A percentile compares a stretch with the other conserved stretches of the same genome.
Conservation (phyloP, 1,140 invertebrate genomes). For the Lucilia cuprina region DNA sequence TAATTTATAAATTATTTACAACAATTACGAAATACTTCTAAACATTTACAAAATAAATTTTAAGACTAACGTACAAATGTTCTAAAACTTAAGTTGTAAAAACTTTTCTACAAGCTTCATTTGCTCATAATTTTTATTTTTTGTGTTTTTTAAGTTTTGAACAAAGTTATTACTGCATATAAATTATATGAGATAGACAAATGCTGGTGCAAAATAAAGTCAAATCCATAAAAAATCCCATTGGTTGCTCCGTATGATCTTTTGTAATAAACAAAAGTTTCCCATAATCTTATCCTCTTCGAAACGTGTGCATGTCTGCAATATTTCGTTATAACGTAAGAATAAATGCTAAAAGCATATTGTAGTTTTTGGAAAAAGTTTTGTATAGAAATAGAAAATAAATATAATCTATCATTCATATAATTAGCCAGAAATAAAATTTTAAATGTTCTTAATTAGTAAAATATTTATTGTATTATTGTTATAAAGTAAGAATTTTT, state of each 20-base stretch:
- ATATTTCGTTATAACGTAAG: too few species aligned
- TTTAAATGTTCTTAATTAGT: too few species aligned
- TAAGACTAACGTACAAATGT: neutral
- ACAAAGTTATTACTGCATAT: constrained; percentile 5
- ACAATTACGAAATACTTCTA: neutral
- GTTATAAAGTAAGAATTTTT: too few species aligned
- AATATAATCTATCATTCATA: too few species aligned
- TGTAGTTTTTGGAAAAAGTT: too few species aligned
- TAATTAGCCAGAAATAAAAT: too few species aligned
- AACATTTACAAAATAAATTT: neutral
- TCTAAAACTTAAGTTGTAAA: neutral
- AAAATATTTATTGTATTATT: too few species aligned
- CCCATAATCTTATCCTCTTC: neutral
- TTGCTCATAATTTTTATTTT: constrained; percentile 10
- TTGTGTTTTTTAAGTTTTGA: neutral
- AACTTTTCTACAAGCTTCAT: neutral
- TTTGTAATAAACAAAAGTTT: constrained; percentile 18
- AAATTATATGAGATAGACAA: neutral
- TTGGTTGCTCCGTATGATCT: constrained; percentile 16
- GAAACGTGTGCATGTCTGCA: too few species aligned
- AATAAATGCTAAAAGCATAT: too few species aligned
- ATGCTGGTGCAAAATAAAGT: neutral
- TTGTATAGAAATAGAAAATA: too few species aligned
- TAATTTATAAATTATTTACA: neutral
- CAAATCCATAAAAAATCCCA: constrained; percentile 27